phyloP scores from a whole-genome alignment of 2,888 invertebrate genomes.

The Tricholauxania praeusta region DNA sequence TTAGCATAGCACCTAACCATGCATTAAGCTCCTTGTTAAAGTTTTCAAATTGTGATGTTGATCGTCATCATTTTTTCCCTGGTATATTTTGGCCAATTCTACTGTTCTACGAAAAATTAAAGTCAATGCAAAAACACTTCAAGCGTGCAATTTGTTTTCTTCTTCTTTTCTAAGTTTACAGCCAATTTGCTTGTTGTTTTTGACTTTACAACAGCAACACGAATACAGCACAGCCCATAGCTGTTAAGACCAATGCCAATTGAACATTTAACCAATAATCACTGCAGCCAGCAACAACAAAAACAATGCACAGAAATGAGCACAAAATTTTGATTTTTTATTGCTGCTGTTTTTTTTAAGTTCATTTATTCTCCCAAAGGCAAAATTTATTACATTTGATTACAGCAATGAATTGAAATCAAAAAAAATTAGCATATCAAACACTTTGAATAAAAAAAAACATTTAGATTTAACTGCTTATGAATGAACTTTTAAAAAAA shows the following conservation, averaged over 20 bases:
- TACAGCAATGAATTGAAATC: not conserved
- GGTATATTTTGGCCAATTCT: too few species aligned
- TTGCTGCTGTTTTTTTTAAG: not conserved
- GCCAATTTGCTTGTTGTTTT: not conserved
- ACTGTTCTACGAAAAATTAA: not conserved
- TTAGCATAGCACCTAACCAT: too few species aligned
- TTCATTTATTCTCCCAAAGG: not conserved
- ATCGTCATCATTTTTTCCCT: too few species aligned
- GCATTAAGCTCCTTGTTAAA: too few species aligned
- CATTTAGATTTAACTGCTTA: too few species aligned
- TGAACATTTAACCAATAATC: not conserved
- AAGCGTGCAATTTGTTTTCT: conserved; percentile 6
- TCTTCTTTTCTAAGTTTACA: too few species aligned
- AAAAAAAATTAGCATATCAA: not conserved
- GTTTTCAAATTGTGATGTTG: too few species aligned
- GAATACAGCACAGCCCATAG: not conserved
- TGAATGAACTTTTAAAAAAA: too few species aligned
- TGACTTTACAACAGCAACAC: not conserved
- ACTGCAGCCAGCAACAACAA: too few species aligned
- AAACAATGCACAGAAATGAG: not conserved
- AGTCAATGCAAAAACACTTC: conserved; percentile 29
- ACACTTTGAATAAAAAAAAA: conserved; percentile 10
- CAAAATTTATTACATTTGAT: not conserved
- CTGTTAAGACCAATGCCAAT: conserved; percentile 10
- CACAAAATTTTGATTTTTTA: not conserved